phyloP scores from a whole-genome alignment of 1,140 invertebrate species.

The Zeugodacus cucurbitae region DNA sequence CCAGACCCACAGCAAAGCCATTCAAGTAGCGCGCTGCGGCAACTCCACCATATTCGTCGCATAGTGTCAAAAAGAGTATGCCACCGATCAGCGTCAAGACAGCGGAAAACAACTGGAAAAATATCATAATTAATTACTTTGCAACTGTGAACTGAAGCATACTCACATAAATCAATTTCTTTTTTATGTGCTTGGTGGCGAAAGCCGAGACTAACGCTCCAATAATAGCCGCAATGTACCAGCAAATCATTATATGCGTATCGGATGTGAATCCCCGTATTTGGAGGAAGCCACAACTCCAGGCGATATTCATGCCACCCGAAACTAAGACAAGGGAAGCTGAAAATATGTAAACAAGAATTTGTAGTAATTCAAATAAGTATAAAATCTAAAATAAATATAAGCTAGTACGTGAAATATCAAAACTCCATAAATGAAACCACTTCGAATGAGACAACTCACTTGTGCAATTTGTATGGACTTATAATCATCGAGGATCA shows the following conservation, averaged over 20 bases:
- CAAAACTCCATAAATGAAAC: too few relatives aligned
- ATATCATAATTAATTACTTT: too few relatives aligned
- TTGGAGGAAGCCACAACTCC: constrained; percentile 53
- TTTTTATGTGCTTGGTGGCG: constrained; percentile 46
- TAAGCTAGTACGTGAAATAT: too few relatives aligned
- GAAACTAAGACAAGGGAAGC: constrained; percentile 55
- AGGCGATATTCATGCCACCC: constrained; percentile 60
- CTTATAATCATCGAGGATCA: too few relatives aligned
- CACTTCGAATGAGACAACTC: too few relatives aligned
- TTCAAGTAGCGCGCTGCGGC: constrained; percentile 57
- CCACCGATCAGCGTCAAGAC: constrained; percentile 54
- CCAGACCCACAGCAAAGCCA: constrained; percentile 57
- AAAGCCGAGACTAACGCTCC: constrained; percentile 50
- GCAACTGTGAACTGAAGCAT: too few relatives aligned
- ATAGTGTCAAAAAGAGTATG: constrained; percentile 51
- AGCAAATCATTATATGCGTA: constrained; percentile 46
- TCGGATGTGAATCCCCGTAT: constrained; percentile 35
- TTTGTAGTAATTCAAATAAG: too few relatives aligned
- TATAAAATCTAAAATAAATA: too few relatives aligned
- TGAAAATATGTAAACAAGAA: too few relatives aligned
- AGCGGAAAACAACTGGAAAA: constrained; percentile 51
- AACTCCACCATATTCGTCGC: constrained; percentile 44
- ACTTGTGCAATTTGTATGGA: too few relatives aligned
- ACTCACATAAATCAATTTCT: neutral
- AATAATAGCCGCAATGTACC: constrained; percentile 54